Evolutionary conservation across 2,888 invertebrate genomes (phyloP), one percentile per base, ranked within the genome.

Genomic region (Ptilodon capucinus): DNA sequence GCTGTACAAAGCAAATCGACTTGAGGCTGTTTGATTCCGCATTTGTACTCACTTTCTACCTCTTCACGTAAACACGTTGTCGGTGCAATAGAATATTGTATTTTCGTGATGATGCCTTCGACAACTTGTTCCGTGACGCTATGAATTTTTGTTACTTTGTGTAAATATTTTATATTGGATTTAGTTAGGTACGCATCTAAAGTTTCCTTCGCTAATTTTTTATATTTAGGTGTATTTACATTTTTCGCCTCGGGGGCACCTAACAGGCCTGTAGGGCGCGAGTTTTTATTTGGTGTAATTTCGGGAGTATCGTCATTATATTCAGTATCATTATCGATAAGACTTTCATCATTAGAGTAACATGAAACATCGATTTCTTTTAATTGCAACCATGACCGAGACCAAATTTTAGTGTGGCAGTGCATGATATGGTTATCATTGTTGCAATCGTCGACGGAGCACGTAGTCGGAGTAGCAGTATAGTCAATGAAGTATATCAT

Each of bases 71-170:
- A 48, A 54, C 76, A 76, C 18, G 52, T 63, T 3, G 74, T 73
- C 14, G 69, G 71, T 36, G 74, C 60, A 40, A 73, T 59, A 11
- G 58, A 56, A 62, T 65, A 81, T 34, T 68, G 50, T 9, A 80
- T 56, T 46, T 73, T 85, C 41, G 84, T 90, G 14, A 92, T 53
- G 13, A 66, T 65, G 16, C 94, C 94, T 9, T 92, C 72, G 0
- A 92, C 92, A 0, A 92, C 72, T 78, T 93, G 92, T 38, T 73
- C 75, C 0, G 81, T 81, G 2, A 91, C 92, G 3, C 79, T 71
- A n/a, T 76, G 53, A 32, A 92, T 71, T 52, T 84, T 68, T 17
- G 58, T 56, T 36, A 81, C 57, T 65, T 46, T 81, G 73, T 64
- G 79, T 62, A 43, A 74, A 57, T 72, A 77, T 71, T 40, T 61